These are phyloP conservation scores for Epinotia ramella DNA, from an alignment of 2,888 invertebrate genomes.

Conservation along the genomic window DNA sequence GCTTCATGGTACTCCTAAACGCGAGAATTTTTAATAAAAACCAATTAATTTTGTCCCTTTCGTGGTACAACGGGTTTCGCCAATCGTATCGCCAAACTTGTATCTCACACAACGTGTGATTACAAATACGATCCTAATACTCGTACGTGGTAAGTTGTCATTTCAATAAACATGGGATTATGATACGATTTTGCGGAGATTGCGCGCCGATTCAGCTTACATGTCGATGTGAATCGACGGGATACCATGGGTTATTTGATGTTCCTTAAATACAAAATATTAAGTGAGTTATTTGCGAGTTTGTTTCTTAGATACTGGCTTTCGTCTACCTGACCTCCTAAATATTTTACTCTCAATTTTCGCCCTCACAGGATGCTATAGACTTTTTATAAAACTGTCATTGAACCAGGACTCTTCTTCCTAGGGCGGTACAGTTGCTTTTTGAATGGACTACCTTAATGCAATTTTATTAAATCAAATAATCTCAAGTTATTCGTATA, in stretches of 20 bases:
- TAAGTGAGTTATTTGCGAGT: no score
- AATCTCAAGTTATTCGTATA: no score
- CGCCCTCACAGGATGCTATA: no score
- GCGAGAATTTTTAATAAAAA: slow-evolving; percentile 42
- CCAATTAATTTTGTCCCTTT: slow-evolving; percentile 39
- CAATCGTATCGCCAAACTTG: slow-evolving; percentile 6
- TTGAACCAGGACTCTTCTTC: no score
- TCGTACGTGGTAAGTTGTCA: neutral
- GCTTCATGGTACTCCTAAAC: slow-evolving; percentile 8
- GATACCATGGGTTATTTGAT: neutral
- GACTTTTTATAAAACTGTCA: no score
- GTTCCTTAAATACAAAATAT: neutral
- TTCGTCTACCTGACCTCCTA: no score
- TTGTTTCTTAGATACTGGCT: no score
- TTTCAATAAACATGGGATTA: neutral
- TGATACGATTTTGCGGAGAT: neutral
- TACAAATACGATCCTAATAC: neutral
- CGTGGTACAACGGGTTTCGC: slow-evolving; percentile 27
- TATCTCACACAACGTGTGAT: neutral
- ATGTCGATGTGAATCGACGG: slow-evolving; percentile 30
- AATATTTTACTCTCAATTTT: no score
- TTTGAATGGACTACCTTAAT: no score
- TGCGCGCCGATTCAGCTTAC: slow-evolving; percentile 4
- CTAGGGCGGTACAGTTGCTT: no score
- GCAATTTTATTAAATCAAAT: no score